A percentile compares a stretch with the other conserved stretches of the same genome.
phyloP scores from a whole-genome alignment of 53 echinoderm and acorn worm genomes.

The Holothuria leucospilota region DNA sequence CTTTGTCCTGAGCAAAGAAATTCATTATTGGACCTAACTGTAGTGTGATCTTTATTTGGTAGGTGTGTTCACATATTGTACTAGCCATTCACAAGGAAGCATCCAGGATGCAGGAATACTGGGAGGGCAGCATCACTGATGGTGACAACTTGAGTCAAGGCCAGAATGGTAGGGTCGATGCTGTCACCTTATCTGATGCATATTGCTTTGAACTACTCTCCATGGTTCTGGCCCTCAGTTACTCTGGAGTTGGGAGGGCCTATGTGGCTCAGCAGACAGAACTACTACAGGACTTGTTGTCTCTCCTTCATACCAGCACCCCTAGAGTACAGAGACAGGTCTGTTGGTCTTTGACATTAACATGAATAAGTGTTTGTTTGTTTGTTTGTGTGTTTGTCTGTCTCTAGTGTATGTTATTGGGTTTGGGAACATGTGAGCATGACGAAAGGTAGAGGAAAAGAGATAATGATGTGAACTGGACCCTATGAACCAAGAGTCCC shows the following conservation, averaged over 20 bases:
- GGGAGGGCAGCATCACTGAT: slow-evolving; percentile 74
- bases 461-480: no score
- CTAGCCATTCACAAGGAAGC: slow-evolving; percentile 98
- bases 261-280: slow-evolving; percentile 93
- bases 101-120: slow-evolving; percentile 86
- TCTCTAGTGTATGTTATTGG: background rate
- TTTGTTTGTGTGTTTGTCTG: background rate
- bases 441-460: no score
- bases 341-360: background rate
- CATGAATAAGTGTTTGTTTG: background rate
- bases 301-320: slow-evolving; percentile 91
- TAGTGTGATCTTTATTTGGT: background rate
- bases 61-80: slow-evolving; percentile 97
- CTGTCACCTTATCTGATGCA: slow-evolving; percentile 74
- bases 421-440: no score
- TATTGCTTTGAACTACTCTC: slow-evolving; percentile 99
- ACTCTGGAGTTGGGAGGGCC: slow-evolving; percentile 87
- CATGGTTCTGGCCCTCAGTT: slow-evolving; percentile 96
- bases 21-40: background rate
- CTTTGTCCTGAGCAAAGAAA: no score
- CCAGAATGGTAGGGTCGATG: slow-evolving; percentile 41
- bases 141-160: slow-evolving; percentile 28
- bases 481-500: no score
- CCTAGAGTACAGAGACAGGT: slow-evolving; percentile 98
- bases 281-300: slow-evolving; percentile 84